phyloP scores from a whole-genome alignment of 2,113 vertebrate genomes.

The Thunnus thynnus region DNA sequence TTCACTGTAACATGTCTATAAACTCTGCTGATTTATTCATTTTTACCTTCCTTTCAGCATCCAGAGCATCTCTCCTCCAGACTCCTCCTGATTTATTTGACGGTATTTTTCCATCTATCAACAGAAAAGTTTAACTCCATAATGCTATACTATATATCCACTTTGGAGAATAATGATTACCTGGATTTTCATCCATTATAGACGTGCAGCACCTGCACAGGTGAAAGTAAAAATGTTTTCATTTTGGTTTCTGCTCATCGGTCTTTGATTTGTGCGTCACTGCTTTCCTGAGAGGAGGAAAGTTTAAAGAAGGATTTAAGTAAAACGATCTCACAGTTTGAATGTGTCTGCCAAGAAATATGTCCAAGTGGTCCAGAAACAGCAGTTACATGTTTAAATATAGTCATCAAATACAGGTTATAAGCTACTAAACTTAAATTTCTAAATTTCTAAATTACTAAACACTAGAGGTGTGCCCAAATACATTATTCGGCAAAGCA shows the following conservation, averaged over 20 bases:
- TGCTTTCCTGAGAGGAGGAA: background rate
- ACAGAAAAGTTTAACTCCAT: conserved; percentile 8
- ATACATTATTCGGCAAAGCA: too few relatives aligned
- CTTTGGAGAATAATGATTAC: conserved; percentile 13
- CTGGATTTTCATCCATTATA: conserved; percentile 49
- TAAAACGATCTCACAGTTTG: too few relatives aligned
- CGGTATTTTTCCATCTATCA: background rate
- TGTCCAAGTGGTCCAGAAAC: too few relatives aligned
- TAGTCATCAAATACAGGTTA: too few relatives aligned
- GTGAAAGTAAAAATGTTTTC: background rate
- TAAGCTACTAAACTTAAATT: too few relatives aligned
- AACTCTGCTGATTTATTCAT: conserved; percentile 14
- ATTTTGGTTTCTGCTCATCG: background rate
- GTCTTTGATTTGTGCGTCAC: background rate
- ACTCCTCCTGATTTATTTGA: background rate
- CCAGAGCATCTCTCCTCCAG: background rate
- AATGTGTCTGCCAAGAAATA: too few relatives aligned
- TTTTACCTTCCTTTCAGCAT: conserved; percentile 6
- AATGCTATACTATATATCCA: background rate
- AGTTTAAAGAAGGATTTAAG: too few relatives aligned
- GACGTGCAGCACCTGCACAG: background rate
- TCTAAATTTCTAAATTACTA: too few relatives aligned
- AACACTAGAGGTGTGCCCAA: too few relatives aligned
- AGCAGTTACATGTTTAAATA: too few relatives aligned
- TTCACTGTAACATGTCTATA: background rate